These are phyloP conservation scores for Unio pictorum DNA, from an alignment of 2,888 invertebrate species.

Conservation along the genomic window DNA sequence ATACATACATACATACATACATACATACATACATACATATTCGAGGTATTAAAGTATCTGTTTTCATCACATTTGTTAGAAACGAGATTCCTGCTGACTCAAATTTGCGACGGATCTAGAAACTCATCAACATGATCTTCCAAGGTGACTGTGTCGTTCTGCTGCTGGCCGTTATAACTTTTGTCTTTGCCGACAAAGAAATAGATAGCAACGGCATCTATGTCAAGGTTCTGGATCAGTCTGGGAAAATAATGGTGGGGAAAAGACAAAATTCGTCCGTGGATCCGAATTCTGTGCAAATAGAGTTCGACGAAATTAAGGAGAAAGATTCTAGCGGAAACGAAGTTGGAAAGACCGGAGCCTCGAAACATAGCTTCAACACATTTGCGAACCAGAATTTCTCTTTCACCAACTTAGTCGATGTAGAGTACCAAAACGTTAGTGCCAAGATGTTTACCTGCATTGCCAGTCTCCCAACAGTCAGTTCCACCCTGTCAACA, in stretches of 20 bases:
- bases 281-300: slow-evolving; percentile 8
- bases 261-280: slow-evolving; percentile 1
- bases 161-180: too few relatives aligned
- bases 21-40: too few relatives aligned
- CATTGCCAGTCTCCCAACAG: neutral
- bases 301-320: slow-evolving; percentile 8
- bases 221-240: slow-evolving; percentile 5
- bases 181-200: too few relatives aligned
- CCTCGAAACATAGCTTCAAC: slow-evolving; percentile 11
- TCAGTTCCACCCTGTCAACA: neutral
- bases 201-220: too few relatives aligned
- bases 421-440: slow-evolving; percentile 4
- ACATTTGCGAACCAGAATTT: slow-evolving; percentile 7
- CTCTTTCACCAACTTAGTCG: neutral
- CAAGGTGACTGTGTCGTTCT: too few relatives aligned
- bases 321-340: slow-evolving; percentile 4
- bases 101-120: too few relatives aligned
- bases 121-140: too few relatives aligned
- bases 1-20: too few relatives aligned
- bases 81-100: too few relatives aligned
- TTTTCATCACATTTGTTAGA: too few relatives aligned
- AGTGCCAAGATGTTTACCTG: slow-evolving; percentile 3
- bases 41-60: too few relatives aligned
- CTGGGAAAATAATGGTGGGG: slow-evolving; percentile 11
- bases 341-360: slow-evolving; percentile 1